phyloP scores from a whole-genome alignment of 2,113 vertebrate species.

The Picathartes gymnocephalus region DNA sequence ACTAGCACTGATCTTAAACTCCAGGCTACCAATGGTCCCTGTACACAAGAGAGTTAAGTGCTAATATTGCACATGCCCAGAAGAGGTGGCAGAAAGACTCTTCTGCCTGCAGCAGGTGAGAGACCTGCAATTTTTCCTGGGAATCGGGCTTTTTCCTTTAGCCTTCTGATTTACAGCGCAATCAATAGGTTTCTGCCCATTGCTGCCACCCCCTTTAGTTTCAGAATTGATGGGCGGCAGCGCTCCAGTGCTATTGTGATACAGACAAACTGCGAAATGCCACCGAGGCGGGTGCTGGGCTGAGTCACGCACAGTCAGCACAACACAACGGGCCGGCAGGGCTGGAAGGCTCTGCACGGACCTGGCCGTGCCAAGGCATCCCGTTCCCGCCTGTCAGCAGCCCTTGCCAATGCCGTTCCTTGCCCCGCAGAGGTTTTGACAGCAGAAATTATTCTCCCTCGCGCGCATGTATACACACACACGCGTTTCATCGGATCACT shows the following conservation, averaged over 20 bases:
- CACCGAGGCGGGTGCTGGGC: neutral
- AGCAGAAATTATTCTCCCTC: neutral
- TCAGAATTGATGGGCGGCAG: constrained; percentile 29
- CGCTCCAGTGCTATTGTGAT: neutral
- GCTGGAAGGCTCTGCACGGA: neutral
- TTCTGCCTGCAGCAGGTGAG: constrained; percentile 7
- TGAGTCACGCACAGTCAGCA: neutral
- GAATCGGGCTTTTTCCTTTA: neutral
- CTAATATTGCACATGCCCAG: neutral
- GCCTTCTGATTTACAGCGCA: neutral
- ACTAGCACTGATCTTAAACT: neutral
- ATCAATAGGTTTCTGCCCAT: constrained; percentile 47
- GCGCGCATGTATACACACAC: neutral
- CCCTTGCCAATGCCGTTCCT: neutral
- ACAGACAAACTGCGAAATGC: neutral
- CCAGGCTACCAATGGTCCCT: neutral
- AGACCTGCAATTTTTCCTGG: neutral
- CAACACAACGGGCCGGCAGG: neutral
- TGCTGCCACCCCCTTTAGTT: constrained; percentile 14
- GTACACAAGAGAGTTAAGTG: neutral
- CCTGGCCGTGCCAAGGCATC: neutral
- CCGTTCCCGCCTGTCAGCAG: neutral
- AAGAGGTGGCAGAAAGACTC: neutral
- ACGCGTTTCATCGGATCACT: neutral
- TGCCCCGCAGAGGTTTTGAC: neutral